Base-by-base conservation (phyloP, 2,113 vertebrate genomes). In the Nothoprocta pentlandii region DNA sequence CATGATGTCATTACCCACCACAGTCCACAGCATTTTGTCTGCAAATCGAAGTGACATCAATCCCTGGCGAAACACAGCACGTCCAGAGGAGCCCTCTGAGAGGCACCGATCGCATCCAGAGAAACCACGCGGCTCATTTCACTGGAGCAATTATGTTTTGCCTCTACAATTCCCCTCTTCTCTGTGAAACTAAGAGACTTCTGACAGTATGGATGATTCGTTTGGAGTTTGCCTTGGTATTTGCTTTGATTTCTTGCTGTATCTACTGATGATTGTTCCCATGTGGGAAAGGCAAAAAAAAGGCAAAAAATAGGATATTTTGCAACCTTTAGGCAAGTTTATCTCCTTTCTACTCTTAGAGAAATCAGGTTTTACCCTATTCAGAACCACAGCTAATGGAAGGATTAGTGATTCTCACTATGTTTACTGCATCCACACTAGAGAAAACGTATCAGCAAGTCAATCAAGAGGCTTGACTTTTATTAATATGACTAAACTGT, bases 91-190 rank as follows among this genome's bases (percentile, higher is more conserved):
- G 54, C 44, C 23, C 32, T 20, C n/a, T 2, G 3, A 79, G 25
- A 82, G 80, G 64, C 1, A 1, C 0, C 0, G 16, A 4, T 53
- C 22, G 8, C 16, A 59, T 7, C 36, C 32, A 62, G 30, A 23
- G 44, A 87, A 75, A 23, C 0, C 1, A 4, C 22, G 89, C 53
- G 81, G 49, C 15, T 41, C 25, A 47, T 89, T 84, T 47, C 28
- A 64, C 25, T 20, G 25, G 59, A 73, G 69, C 36, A 84, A 78
- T 30, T 4, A 1, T 14, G 21, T 84, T 81, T 86, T 87, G 19
- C 13, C 22, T 44, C 44, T 67, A 20, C 0, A 5, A 10, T 28
- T 53, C 30, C 59, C 54, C 22, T 26, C 54, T 75, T 64, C 56
- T 74, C 46, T 39, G 7, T 5, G 5, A n/a, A 91, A 15, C 25